Conservation (phyloP, 2,797 vertebrate species). For the Champsocephalus esox region DNA sequence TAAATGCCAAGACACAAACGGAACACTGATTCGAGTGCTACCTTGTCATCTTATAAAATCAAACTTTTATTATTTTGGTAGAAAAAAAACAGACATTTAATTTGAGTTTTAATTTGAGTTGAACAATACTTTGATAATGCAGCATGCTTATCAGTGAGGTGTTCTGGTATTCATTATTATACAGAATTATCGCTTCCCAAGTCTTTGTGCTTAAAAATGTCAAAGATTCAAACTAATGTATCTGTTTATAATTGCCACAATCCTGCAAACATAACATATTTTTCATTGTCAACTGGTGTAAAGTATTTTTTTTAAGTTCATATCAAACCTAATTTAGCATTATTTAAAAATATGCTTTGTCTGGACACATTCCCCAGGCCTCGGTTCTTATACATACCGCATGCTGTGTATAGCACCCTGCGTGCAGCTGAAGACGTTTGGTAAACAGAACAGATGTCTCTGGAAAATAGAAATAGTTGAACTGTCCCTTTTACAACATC, state of each 20-base stretch:
- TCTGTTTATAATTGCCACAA: constrained; percentile 3
- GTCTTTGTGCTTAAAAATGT: neutral
- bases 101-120: neutral
- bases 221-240: constrained; percentile 2
- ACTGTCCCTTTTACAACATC: constrained; percentile 46
- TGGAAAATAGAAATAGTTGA: constrained; percentile 35
- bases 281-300: neutral
- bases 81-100: neutral
- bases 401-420: neutral
- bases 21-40: neutral
- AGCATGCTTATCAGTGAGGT: neutral
- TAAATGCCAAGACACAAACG: neutral
- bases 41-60: neutral
- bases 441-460: constrained; percentile 39
- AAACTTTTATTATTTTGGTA: neutral
- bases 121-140: constrained; percentile 4
- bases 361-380: neutral
- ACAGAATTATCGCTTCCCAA: neutral
- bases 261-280: neutral
- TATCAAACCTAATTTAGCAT: neutral
- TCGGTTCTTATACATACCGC: neutral
- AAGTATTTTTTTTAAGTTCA: neutral
- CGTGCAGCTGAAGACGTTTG: constrained; percentile 16
- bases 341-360: neutral
- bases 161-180: neutral